These are phyloP conservation scores for Neodiprion virginianus DNA, from an alignment of 1,140 invertebrate species.

Conservation along the genomic window DNA sequence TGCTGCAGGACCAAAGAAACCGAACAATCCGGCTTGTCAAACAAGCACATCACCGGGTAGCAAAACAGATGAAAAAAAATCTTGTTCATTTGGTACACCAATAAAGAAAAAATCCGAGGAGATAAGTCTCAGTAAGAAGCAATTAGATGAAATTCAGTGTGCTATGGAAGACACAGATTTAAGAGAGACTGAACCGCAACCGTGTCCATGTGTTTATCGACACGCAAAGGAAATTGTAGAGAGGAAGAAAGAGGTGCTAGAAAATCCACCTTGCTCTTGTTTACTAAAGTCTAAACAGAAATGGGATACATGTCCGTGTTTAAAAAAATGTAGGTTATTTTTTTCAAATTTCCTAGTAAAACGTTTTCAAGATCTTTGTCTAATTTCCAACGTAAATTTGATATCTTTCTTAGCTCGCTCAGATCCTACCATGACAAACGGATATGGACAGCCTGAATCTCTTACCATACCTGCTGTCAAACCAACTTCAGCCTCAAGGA, in stretches of 20 bases:
- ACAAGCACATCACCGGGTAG: background rate
- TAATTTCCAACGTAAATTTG: too few species aligned
- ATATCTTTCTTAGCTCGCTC: background rate
- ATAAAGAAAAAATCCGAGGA: background rate
- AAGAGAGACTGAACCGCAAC: slow-evolving; percentile 25
- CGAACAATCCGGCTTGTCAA: background rate
- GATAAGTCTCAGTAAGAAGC: background rate
- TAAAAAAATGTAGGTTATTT: slow-evolving; percentile 40
- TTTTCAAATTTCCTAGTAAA: background rate
- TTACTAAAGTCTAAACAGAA: slow-evolving; percentile 45
- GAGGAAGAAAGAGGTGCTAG: slow-evolving; percentile 41
- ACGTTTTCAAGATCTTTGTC: too few species aligned
- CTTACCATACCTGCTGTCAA: slow-evolving; percentile 24
- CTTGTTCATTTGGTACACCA: background rate
- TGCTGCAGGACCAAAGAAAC: background rate
- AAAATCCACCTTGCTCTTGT: slow-evolving; percentile 51
- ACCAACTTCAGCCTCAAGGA: slow-evolving; percentile 11
- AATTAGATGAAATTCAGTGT: background rate
- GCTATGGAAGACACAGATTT: background rate
- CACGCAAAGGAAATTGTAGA: slow-evolving; percentile 47
- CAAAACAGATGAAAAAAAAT: background rate
- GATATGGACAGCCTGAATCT: slow-evolving; percentile 31
- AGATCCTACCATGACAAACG: slow-evolving; percentile 26
- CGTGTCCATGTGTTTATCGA: slow-evolving; percentile 49
- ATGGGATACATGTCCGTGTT: slow-evolving; percentile 42